phyloP scores from a whole-genome alignment of 2,113 vertebrate species.

The Albula glossodonta region DNA sequence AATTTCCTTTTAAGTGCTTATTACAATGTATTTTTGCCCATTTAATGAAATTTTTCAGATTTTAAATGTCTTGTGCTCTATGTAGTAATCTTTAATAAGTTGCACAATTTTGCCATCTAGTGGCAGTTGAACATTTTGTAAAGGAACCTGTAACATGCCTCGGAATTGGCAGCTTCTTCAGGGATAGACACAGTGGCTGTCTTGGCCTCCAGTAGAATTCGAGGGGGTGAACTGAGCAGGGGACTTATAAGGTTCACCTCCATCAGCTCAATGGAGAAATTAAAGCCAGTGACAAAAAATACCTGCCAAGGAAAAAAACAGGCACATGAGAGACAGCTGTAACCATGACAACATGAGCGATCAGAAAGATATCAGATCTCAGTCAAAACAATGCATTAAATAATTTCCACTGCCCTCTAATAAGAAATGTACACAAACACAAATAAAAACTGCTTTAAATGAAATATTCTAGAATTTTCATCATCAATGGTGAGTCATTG shows the following conservation, averaged over 20 bases:
- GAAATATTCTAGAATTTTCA: no score
- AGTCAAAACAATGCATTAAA: no score
- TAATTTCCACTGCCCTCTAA: no score
- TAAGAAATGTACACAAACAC: no score
- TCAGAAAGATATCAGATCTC: no score
- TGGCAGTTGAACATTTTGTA: not conserved
- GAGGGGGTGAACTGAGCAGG: conserved; percentile 71
- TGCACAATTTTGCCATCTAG: conserved; percentile 24
- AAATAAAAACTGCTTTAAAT: no score
- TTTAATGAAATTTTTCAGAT: not conserved
- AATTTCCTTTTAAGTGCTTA: not conserved
- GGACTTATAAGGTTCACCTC: conserved; percentile 72
- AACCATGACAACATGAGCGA: not conserved
- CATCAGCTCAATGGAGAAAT: conserved; percentile 79
- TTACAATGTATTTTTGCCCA: not conserved
- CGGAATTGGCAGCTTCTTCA: conserved; percentile 89
- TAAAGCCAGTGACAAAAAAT: conserved; percentile 77
- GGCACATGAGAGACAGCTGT: not conserved
- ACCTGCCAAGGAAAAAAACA: conserved; percentile 61
- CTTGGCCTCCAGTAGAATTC: conserved; percentile 70
- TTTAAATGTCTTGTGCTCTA: not conserved
- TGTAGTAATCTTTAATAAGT: not conserved
- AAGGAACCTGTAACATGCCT: conserved; percentile 67
- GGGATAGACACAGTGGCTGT: conserved; percentile 71
- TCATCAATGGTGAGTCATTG: no score